phyloP scores from a whole-genome alignment of 1,140 invertebrate genomes.

The Drosophila jambulina region DNA sequence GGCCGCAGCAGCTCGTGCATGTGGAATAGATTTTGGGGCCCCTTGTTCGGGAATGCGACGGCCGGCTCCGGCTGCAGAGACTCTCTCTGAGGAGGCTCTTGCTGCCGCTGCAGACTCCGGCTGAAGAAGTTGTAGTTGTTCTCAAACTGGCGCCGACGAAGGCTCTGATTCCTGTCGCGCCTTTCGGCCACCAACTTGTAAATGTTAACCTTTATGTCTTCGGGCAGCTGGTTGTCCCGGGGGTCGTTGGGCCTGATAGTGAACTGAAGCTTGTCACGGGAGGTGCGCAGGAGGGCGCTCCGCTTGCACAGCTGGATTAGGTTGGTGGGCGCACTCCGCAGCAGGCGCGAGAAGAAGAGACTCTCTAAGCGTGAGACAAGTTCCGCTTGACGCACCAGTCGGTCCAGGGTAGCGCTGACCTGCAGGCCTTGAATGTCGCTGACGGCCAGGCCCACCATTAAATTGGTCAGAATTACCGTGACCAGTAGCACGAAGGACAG shows the following conservation, averaged over 20 bases:
- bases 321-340: constrained; percentile 88
- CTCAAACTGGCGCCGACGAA: constrained; percentile 86
- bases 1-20: constrained; percentile 73
- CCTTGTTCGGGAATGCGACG: neutral
- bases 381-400: constrained; percentile 92
- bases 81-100: constrained; percentile 16
- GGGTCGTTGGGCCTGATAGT: constrained; percentile 92
- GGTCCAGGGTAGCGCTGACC: constrained; percentile 91
- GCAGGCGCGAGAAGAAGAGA: constrained; percentile 91
- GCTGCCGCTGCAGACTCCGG: constrained; percentile 65
- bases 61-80: constrained; percentile 21
- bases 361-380: constrained; percentile 92
- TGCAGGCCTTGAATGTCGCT: constrained; percentile 94
- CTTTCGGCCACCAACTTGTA: constrained; percentile 90
- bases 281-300: constrained; percentile 89
- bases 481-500: constrained; percentile 92
- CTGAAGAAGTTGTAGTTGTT: constrained; percentile 84
- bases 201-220: constrained; percentile 89
- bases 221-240: constrained; percentile 90
- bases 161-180: constrained; percentile 87
- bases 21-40: constrained; percentile 47
- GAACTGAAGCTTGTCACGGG: constrained; percentile 89
- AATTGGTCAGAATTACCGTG: constrained; percentile 93
- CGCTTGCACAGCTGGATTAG: constrained; percentile 88
- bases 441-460: constrained; percentile 93